Percentiles rank a stretch among this genome's conserved stretches.
These are phyloP conservation scores for Tenthredo amoena DNA, from an alignment of 2,888 invertebrate species.

Conservation along the genomic window DNA sequence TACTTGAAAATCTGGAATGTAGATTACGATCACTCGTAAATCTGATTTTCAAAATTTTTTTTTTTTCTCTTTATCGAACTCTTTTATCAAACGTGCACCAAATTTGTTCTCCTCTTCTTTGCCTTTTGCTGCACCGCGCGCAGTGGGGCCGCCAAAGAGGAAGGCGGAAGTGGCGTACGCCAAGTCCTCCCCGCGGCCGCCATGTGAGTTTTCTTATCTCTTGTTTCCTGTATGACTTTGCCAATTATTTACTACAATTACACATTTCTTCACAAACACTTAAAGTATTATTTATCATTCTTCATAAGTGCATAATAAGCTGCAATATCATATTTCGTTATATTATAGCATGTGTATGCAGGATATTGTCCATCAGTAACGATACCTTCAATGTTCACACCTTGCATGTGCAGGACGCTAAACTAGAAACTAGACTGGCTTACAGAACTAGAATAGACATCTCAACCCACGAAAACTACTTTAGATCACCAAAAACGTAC, in stretches of 20 bases:
- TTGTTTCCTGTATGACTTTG: constrained; percentile 28
- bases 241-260: constrained; percentile 13
- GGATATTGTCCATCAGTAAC: neutral
- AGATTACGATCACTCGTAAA: neutral
- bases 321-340: neutral
- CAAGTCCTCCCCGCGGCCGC: constrained; percentile 52
- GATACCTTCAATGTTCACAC: neutral
- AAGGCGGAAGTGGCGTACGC: constrained; percentile 45
- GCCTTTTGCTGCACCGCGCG: constrained; percentile 49
- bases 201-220: constrained; percentile 47
- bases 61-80: neutral
- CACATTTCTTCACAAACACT: neutral
- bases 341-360: neutral
- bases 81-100: constrained; percentile 5
- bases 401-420: neutral
- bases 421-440: neutral
- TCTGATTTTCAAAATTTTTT: neutral
- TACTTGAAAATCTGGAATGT: neutral
- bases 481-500: neutral
- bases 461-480: neutral
- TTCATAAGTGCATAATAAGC: neutral
- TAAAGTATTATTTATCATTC: neutral
- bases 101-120: constrained; percentile 44
- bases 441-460: neutral
- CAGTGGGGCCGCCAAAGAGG: constrained; percentile 53